phyloP scores from a whole-genome alignment of 2,888 invertebrate genomes.

The Thereva nobilitata region DNA sequence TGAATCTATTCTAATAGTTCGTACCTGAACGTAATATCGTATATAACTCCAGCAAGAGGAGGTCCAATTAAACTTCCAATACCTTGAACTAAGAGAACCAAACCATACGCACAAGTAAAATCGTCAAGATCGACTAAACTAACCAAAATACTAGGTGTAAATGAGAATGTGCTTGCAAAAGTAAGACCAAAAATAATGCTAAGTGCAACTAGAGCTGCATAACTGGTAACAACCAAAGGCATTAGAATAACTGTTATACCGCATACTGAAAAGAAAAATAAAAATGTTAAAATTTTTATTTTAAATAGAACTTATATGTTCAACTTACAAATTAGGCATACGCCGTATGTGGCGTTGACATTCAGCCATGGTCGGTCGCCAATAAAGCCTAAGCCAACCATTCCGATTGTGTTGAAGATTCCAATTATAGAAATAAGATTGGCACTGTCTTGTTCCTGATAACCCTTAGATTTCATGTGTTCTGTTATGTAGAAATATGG shows the following conservation, averaged over 20 bases:
- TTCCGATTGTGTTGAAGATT: slow-evolving; percentile 87
- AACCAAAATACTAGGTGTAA: slow-evolving; percentile 87
- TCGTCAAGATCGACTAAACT: slow-evolving; percentile 86
- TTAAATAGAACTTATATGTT: background rate
- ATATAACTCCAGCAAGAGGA: slow-evolving; percentile 77
- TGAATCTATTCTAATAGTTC: background rate
- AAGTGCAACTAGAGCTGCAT: slow-evolving; percentile 50
- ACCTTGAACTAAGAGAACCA: slow-evolving; percentile 87
- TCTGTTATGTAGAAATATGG: slow-evolving; percentile 94
- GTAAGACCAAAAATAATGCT: slow-evolving; percentile 81
- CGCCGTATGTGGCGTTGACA: slow-evolving; percentile 79
- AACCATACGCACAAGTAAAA: slow-evolving; percentile 90
- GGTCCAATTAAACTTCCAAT: slow-evolving; percentile 91
- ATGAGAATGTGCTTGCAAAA: slow-evolving; percentile 89
- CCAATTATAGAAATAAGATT: slow-evolving; percentile 84
- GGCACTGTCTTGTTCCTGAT: slow-evolving; percentile 74
- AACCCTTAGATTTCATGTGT: slow-evolving; percentile 73
- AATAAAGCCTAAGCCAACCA: slow-evolving; percentile 84
- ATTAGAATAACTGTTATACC: slow-evolving; percentile 55
- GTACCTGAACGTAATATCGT: slow-evolving; percentile 53
- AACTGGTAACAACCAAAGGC: slow-evolving; percentile 52
- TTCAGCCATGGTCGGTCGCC: slow-evolving; percentile 86
- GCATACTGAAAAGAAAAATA: slow-evolving; percentile 49
- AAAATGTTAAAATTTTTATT: background rate
- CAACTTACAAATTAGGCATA: slow-evolving; percentile 66